These are phyloP conservation scores for Chironomus striatipennis DNA, from an alignment of 1,140 invertebrate genomes.

Conservation along the genomic window DNA sequence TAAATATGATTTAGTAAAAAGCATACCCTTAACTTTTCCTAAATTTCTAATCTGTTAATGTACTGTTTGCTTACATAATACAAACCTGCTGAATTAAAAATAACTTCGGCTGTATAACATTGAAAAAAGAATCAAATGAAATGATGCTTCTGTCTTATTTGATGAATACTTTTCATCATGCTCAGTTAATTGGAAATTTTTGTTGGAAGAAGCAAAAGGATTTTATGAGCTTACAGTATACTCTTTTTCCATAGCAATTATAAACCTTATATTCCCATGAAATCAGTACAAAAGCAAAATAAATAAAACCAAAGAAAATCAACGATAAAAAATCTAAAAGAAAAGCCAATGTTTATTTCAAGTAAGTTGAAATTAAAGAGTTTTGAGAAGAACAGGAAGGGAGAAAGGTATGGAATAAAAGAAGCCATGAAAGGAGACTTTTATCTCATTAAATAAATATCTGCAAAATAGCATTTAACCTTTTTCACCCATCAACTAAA, in stretches of 20 bases:
- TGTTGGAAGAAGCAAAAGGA: background rate
- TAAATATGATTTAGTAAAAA: too few species aligned
- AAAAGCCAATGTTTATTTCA: background rate
- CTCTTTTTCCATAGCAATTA: background rate
- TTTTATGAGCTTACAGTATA: background rate
- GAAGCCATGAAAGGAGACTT: background rate
- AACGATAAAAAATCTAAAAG: background rate
- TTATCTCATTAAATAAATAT: conserved; percentile 24
- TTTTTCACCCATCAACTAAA: background rate
- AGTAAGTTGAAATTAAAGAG: too few species aligned
- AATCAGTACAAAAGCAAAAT: background rate
- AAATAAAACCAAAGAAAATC: background rate
- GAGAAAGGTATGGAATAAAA: too few species aligned
- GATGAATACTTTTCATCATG: background rate
- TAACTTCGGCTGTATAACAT: too few species aligned
- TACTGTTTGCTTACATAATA: too few species aligned
- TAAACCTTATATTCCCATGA: background rate
- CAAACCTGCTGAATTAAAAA: too few species aligned
- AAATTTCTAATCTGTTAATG: too few species aligned
- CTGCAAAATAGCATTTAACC: conserved; percentile 19
- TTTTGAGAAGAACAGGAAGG: background rate
- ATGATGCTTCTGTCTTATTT: background rate
- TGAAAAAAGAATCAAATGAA: too few species aligned
- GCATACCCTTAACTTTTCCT: too few species aligned
- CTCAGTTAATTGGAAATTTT: conserved; percentile 1